Percentiles rank a stretch among this genome's conserved stretches.
These are phyloP conservation scores for Sphyrna mokarran DNA, from an alignment of 2,113 vertebrate species.

Conservation along the genomic window DNA sequence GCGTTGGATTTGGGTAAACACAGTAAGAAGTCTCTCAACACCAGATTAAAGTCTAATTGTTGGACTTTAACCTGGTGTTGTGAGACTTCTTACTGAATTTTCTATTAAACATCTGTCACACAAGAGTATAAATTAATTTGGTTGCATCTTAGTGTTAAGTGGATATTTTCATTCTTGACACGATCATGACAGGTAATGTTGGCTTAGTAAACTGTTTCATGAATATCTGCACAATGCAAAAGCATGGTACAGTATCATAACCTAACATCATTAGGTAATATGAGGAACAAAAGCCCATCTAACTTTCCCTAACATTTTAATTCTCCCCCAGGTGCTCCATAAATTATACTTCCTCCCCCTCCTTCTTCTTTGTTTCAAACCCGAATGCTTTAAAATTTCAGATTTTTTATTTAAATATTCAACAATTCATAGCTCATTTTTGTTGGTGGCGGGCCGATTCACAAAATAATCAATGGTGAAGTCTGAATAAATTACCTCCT, in stretches of 20 bases:
- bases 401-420: conserved; percentile 6
- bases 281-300: not conserved
- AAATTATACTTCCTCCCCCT: not conserved
- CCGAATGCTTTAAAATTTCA: not conserved
- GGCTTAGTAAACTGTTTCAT: not conserved
- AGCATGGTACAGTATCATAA: not conserved
- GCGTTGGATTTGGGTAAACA: too few species aligned
- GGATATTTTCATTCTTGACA: not conserved
- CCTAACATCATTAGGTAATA: not conserved
- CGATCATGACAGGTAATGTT: not conserved
- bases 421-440: not conserved
- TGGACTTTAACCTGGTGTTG: too few species aligned
- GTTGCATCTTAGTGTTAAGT: not conserved
- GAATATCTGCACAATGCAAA: not conserved
- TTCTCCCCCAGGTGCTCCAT: not conserved
- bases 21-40: too few species aligned
- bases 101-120: not conserved
- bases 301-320: not conserved
- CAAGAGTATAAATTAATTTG: not conserved
- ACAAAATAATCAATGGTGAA: not conserved
- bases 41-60: too few species aligned
- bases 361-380: not conserved
- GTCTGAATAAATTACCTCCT: not conserved
- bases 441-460: not conserved
- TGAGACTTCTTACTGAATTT: not conserved